Percentiles rank a stretch among this genome's conserved stretches.
Conservation (phyloP, 2,888 invertebrate genomes). For the Pemphredon lugubris region DNA sequence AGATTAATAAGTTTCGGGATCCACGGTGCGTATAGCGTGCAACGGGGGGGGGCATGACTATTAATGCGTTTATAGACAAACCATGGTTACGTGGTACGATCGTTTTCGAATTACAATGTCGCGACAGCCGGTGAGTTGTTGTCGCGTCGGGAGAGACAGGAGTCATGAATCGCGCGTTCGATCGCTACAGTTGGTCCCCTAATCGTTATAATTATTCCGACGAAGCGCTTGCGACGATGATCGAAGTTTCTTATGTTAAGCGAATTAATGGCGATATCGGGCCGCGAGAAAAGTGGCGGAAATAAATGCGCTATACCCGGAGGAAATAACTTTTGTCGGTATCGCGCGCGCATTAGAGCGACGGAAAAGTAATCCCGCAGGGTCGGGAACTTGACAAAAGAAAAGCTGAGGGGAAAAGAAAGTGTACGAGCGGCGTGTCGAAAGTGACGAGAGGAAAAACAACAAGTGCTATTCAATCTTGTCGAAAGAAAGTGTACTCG, state of each 20-base stretch:
- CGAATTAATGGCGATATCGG: too few relatives aligned
- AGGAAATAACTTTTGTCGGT: constrained; percentile 29
- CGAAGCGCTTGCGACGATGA: too few relatives aligned
- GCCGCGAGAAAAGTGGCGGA: too few relatives aligned
- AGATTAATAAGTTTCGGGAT: constrained; percentile 27
- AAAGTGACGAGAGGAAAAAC: constrained; percentile 28
- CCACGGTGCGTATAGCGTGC: constrained; percentile 7
- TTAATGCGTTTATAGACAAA: too few relatives aligned
- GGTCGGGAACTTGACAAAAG: constrained; percentile 36
- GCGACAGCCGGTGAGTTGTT: not conserved
- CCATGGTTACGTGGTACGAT: too few relatives aligned
- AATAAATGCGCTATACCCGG: too few relatives aligned
- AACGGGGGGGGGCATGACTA: not conserved
- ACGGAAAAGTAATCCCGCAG: constrained; percentile 40
- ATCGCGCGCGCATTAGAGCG: constrained; percentile 26
- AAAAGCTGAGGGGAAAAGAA: constrained; percentile 6
- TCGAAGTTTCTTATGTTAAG: too few relatives aligned
- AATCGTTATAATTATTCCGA: too few relatives aligned
- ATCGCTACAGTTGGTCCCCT: too few relatives aligned
- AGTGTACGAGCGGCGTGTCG: constrained; percentile 4
- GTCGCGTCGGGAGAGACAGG: too few relatives aligned
- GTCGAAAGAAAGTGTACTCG: constrained; percentile 37
- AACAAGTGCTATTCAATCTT: constrained; percentile 41
- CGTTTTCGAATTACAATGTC: constrained; percentile 10
- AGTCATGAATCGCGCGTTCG: too few relatives aligned